Evolutionary conservation across 2,888 invertebrate species (phyloP).

Genomic region (Ochlodes sylvanus): DNA sequence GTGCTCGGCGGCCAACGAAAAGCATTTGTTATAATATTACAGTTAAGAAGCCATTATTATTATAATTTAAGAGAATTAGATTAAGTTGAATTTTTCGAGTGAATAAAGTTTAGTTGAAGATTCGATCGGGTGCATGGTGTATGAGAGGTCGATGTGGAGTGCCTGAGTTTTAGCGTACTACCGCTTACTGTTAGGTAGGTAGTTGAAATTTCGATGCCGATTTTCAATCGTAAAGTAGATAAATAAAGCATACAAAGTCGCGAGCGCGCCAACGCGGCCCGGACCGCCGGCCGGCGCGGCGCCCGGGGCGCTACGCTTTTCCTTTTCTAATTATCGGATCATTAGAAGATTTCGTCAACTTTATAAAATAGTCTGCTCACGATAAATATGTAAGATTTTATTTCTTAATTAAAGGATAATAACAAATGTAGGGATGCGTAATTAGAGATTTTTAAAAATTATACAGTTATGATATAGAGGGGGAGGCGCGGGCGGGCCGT

Average conservation of each 20-base stretch:
- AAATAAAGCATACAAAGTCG: constrained; percentile 77
- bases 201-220: constrained; percentile 83
- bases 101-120: constrained; percentile 80
- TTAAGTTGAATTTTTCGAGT: constrained; percentile 84
- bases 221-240: constrained; percentile 82
- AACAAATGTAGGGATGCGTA: constrained; percentile 84
- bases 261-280: constrained; percentile 64
- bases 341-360: constrained; percentile 82
- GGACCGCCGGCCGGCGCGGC: constrained; percentile 40
- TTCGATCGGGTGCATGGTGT: constrained; percentile 81
- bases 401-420: constrained; percentile 85
- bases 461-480: constrained; percentile 79
- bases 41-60: constrained; percentile 83
- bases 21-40: constrained; percentile 84
- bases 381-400: constrained; percentile 83
- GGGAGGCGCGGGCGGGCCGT: constrained; percentile 30
- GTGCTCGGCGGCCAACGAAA: constrained; percentile 80
- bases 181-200: constrained; percentile 85
- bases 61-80: constrained; percentile 81
- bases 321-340: constrained; percentile 79
- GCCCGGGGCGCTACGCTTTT: constrained; percentile 70
- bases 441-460: constrained; percentile 84
- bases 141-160: constrained; percentile 82
- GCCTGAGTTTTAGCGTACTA: constrained; percentile 82
- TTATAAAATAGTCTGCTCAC: constrained; percentile 85